Evolutionary conservation across 2,113 vertebrate species (phyloP).

Genomic region (Lophius piscatorius): DNA sequence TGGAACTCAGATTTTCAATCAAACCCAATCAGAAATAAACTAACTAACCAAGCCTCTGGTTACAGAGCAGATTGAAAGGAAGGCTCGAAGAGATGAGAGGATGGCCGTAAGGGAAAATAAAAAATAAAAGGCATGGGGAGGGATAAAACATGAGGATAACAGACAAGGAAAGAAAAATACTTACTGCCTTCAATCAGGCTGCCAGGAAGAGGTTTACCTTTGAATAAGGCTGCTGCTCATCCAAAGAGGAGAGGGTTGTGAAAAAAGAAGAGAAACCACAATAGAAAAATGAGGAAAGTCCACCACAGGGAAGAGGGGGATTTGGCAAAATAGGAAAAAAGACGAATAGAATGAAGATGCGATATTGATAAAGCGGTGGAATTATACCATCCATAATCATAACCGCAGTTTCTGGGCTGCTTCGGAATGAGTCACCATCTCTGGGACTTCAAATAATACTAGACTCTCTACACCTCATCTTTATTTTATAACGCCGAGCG

Average conservation of each 20-base stretch:
- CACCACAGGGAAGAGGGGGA: slow-evolving; percentile 37
- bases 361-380: slow-evolving; percentile 30
- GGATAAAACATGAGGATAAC: background rate
- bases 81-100: background rate
- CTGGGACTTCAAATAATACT: slow-evolving; percentile 22
- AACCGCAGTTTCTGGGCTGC: slow-evolving; percentile 32
- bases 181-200: slow-evolving; percentile 69
- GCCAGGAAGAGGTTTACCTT: slow-evolving; percentile 76
- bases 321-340: slow-evolving; percentile 26
- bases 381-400: slow-evolving; percentile 8
- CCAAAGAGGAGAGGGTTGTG: slow-evolving; percentile 37
- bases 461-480: slow-evolving; percentile 25
- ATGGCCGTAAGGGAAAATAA: background rate
- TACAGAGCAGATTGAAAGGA: slow-evolving; percentile 9
- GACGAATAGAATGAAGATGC: slow-evolving; percentile 17
- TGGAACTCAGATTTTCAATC: slow-evolving; percentile 9
- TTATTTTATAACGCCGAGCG: slow-evolving; percentile 45
- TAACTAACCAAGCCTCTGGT: too few relatives aligned
- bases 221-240: slow-evolving; percentile 74
- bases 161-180: slow-evolving; percentile 41
- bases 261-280: slow-evolving; percentile 34
- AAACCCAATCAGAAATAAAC: slow-evolving; percentile 9
- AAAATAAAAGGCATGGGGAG: background rate
- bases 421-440: slow-evolving; percentile 38
- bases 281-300: slow-evolving; percentile 51